phyloP scores from a whole-genome alignment of 2,797 vertebrate species.

The Masticophis lateralis region DNA sequence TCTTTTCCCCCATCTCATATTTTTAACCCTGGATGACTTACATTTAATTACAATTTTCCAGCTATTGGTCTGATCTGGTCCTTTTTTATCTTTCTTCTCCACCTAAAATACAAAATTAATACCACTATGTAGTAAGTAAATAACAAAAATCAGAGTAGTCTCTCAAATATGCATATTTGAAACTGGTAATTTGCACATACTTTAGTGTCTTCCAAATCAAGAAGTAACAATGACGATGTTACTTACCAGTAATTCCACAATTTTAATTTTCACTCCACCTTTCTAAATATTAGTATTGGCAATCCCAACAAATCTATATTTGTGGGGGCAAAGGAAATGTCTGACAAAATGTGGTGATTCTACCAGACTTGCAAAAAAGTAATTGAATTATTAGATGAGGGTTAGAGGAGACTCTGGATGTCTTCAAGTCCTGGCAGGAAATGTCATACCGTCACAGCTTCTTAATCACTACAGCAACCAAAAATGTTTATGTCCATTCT shows the following conservation, averaged over 20 bases:
- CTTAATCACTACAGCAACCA: not conserved
- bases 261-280: not conserved
- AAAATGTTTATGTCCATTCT: not conserved
- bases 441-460: not conserved
- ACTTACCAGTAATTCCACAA: not conserved
- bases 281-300: not conserved
- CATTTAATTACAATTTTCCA: not conserved
- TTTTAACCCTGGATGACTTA: not conserved
- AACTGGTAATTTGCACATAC: not conserved
- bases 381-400: not conserved
- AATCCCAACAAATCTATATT: not conserved
- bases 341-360: not conserved
- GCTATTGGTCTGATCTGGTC: not conserved
- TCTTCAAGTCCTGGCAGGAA: not conserved
- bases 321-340: not conserved
- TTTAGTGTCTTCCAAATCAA: not conserved
- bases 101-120: not conserved
- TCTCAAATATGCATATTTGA: not conserved
- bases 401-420: not conserved
- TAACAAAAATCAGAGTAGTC: not conserved
- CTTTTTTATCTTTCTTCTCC: not conserved
- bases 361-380: not conserved
- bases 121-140: not conserved
- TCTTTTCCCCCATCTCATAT: not conserved
- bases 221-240: not conserved